These are phyloP conservation scores for Sinonovacula constricta DNA, from an alignment of 1,140 invertebrate species.

Conservation along the genomic window DNA sequence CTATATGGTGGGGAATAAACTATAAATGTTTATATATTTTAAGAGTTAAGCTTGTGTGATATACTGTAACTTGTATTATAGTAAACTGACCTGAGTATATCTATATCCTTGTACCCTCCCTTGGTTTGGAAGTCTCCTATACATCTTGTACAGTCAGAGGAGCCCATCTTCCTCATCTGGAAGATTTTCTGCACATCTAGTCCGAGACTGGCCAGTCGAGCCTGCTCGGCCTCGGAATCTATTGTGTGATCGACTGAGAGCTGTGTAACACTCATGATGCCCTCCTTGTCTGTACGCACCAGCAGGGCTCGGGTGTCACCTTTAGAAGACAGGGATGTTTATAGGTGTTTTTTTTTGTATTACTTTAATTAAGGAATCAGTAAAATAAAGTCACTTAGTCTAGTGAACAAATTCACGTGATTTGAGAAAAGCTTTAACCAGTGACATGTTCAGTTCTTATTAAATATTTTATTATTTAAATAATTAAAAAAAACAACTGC, in stretches of 20 bases:
- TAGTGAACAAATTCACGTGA: too few relatives aligned
- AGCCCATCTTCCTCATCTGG: conserved; percentile 80
- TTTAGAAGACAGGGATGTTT: too few relatives aligned
- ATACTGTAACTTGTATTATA: neutral
- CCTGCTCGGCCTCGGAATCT: conserved; percentile 89
- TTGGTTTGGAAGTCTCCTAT: conserved; percentile 94
- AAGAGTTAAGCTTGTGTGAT: too few relatives aligned
- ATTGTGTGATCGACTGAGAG: conserved; percentile 91
- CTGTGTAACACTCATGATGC: conserved; percentile 89
- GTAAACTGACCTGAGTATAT: conserved; percentile 79
- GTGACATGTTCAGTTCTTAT: too few relatives aligned
- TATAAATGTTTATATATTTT: too few relatives aligned
- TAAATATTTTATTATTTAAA: too few relatives aligned
- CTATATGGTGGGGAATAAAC: too few relatives aligned
- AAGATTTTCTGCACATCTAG: conserved; percentile 80
- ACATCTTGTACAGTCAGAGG: conserved; percentile 84
- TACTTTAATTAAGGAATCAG: too few relatives aligned
- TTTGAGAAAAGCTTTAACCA: too few relatives aligned
- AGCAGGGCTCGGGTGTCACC: conserved; percentile 87
- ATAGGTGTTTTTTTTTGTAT: too few relatives aligned
- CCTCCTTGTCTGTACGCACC: conserved; percentile 88
- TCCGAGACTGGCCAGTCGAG: conserved; percentile 86
- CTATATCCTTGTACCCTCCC: conserved; percentile 90
- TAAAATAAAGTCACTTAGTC: too few relatives aligned
- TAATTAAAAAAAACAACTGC: too few relatives aligned